Conservation (phyloP, 2,797 vertebrate species). For the Myripristis jacobus region DNA sequence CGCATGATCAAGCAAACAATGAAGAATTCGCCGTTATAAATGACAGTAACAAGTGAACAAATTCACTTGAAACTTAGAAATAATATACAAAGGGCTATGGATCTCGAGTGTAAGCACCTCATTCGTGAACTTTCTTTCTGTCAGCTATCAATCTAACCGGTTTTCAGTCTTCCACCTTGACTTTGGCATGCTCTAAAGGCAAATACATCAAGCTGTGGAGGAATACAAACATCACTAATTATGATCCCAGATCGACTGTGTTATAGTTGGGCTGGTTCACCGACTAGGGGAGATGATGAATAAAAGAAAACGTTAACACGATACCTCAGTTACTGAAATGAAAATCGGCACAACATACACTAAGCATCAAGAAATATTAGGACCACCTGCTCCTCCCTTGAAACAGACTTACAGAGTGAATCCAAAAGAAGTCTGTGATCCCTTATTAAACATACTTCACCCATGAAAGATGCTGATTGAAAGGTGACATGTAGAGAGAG, state of each 20-base stretch:
- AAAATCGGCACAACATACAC: constrained; percentile 25
- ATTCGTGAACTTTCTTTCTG: constrained; percentile 21
- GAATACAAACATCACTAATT: constrained; percentile 60
- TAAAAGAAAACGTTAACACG: constrained; percentile 27
- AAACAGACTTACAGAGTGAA: constrained; percentile 20
- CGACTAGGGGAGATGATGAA: constrained; percentile 12
- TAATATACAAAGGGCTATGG: neutral
- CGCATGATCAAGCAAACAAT: neutral
- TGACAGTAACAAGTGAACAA: constrained; percentile 7
- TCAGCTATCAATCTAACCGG: constrained; percentile 40
- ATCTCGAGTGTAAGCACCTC: neutral
- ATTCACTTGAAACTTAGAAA: constrained; percentile 12
- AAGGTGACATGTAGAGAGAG: no score
- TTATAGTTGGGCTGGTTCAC: constrained; percentile 44
- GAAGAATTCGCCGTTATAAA: constrained; percentile 20
- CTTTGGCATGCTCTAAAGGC: constrained; percentile 45
- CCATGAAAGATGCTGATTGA: neutral
- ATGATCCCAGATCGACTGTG: constrained; percentile 61
- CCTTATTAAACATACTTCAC: constrained; percentile 38
- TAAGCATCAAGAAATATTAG: constrained; percentile 58
- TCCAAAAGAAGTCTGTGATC: constrained; percentile 42
- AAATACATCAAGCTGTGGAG: constrained; percentile 47
- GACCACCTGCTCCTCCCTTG: constrained; percentile 63
- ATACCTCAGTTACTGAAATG: constrained; percentile 26
- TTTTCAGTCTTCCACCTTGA: constrained; percentile 11